A percentile compares a stretch with the other conserved stretches of the same genome.
Conservation (phyloP, 2,113 vertebrate species). For the Gobiocypris rarus region DNA sequence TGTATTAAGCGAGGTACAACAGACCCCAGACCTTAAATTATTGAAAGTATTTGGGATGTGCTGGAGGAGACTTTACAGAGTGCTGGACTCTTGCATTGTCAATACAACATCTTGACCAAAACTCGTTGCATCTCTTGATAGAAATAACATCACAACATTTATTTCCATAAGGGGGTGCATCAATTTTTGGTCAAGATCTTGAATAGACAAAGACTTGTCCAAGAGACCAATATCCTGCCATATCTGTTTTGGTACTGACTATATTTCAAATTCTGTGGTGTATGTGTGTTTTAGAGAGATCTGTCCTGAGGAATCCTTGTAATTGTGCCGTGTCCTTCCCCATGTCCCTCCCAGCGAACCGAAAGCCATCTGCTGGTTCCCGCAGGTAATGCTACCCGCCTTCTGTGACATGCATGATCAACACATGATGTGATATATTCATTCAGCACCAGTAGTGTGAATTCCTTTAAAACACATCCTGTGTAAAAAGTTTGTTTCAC, state of each 20-base stretch:
- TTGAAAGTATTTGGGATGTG: too few species aligned
- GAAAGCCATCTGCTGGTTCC: constrained; percentile 83
- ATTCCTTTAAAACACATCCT: neutral
- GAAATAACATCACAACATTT: too few species aligned
- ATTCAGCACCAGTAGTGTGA: neutral
- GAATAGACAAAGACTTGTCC: neutral
- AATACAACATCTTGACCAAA: too few species aligned
- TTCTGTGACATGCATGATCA: neutral
- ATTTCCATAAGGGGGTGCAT: too few species aligned
- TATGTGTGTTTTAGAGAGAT: constrained; percentile 45
- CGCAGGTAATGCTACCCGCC: constrained; percentile 80
- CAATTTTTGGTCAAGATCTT: too few species aligned
- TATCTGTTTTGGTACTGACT: neutral
- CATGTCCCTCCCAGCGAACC: constrained; percentile 80
- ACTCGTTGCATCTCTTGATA: too few species aligned
- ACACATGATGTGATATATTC: neutral
- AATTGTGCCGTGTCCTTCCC: constrained; percentile 57
- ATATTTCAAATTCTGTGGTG: neutral
- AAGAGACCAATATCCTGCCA: neutral
- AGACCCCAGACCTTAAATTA: too few species aligned
- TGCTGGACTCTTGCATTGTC: too few species aligned
- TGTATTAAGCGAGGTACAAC: too few species aligned
- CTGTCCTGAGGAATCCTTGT: constrained; percentile 57
- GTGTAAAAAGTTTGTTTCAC: neutral
- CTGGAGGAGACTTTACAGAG: too few species aligned